Conservation (phyloP, 2,113 vertebrate genomes). For the Orthonyx spaldingii region DNA sequence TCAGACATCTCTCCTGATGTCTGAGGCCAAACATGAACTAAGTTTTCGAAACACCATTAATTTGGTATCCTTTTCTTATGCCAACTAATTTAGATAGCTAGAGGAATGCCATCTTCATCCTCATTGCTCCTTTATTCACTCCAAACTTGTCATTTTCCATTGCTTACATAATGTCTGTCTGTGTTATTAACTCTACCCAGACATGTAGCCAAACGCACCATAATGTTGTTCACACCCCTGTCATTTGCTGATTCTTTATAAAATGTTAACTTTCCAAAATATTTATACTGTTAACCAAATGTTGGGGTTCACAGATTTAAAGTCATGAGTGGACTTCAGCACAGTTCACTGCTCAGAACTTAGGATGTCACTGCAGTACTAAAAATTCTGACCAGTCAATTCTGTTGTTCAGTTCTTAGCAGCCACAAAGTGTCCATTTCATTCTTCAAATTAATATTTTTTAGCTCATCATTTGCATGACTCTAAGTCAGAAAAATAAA, state of each 20-base stretch:
- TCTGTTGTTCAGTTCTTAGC: not conserved
- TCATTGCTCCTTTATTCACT: not conserved
- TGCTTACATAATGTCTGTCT: not conserved
- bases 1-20: not conserved
- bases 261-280: not conserved
- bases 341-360: not conserved
- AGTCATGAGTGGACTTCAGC: not conserved
- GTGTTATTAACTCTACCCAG: not conserved
- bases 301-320: not conserved
- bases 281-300: not conserved
- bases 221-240: not conserved
- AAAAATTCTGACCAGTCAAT: not conserved
- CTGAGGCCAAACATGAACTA: not conserved
- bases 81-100: not conserved
- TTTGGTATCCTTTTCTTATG: not conserved
- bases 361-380: not conserved
- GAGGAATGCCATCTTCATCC: not conserved
- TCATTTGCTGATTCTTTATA: not conserved
- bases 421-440: not conserved
- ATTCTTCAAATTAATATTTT: not conserved
- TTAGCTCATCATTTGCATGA: not conserved
- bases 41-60: not conserved
- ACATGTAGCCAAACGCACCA: not conserved
- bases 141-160: not conserved
- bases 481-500: not conserved